Evolutionary conservation across 2,888 invertebrate species (phyloP), one percentile per base, ranked within the genome.

Genomic region (Metalampra italica): DNA sequence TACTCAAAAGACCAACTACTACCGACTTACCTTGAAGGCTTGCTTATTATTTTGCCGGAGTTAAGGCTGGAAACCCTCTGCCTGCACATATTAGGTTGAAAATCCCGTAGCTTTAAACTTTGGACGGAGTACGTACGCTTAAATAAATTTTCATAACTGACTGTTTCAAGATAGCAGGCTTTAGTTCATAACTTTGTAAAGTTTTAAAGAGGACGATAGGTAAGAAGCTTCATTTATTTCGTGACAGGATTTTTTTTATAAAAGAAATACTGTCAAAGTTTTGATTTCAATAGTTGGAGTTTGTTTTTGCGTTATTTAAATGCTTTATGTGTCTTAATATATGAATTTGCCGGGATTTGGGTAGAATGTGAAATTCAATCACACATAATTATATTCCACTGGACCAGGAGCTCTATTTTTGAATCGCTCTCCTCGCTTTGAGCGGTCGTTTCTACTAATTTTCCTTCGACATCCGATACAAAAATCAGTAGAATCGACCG

Each of bases 91-190:
- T 46, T 49, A 44, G 44, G 52, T 52, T 39, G 50, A 55, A 52
- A 52, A 49, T 55, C 52, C 49, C 36, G 13, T 3, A 5, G 22
- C 22, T 22, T 22, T 22, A 22, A 22, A 22, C 22, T 22, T 22
- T 22, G 22, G 5, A 22, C 22, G 22, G 22, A 22, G 45, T 43
- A 43, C 44, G 32, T 44, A 32, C 50, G 41, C 43, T 51, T 50
- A 54, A 49, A 53, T 53, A 60, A 54, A 56, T 58, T 57, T 58
- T 58, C 51, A 54, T 55, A 56, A 57, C 59, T 57, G 51, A 45
- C 52, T 54, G 57, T 51, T 49, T 49, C 47, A 49, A 53, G 54
- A 53, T 52, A 52, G 49, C 52, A 38, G 38, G 49, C 48, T 57
- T 55, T 54, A 52, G 57, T 56, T 57, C 42, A 54, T 57, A 59